These are phyloP conservation scores for Sternarchorhynchus goeldii DNA, from an alignment of 2,797 vertebrate genomes.

Conservation along the genomic window DNA sequence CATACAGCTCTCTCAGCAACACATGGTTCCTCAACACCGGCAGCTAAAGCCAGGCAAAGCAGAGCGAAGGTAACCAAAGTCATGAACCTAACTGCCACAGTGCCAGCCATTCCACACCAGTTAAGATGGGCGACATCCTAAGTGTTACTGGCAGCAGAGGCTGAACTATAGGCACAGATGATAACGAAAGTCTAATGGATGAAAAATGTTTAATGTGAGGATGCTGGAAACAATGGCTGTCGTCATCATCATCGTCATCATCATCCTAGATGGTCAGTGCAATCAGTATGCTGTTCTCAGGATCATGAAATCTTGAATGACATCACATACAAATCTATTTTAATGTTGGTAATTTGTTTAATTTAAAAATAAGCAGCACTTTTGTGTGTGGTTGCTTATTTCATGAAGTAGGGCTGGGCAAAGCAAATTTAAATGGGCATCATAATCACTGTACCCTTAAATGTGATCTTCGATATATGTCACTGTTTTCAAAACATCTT, in stretches of 20 bases:
- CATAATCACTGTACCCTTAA: too few species aligned
- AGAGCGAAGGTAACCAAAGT: slow-evolving; percentile 13
- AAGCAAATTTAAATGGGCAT: too few species aligned
- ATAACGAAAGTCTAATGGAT: too few species aligned
- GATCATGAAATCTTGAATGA: slow-evolving; percentile 15
- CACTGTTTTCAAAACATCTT: too few species aligned
- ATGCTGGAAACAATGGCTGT: too few species aligned
- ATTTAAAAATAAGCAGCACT: slow-evolving; percentile 7
- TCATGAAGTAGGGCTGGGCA: slow-evolving; percentile 12
- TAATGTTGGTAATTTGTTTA: background rate
- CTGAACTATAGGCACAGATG: too few species aligned
- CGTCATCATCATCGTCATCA: slow-evolving; percentile 14
- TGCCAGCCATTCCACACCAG: slow-evolving; percentile 33
- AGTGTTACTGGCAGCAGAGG: too few species aligned
- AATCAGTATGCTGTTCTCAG: background rate
- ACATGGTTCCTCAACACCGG: slow-evolving; percentile 83
- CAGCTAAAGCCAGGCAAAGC: slow-evolving; percentile 50
- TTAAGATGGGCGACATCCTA: too few species aligned
- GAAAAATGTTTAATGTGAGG: too few species aligned
- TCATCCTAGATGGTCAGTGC: background rate
- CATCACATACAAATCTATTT: slow-evolving; percentile 18
- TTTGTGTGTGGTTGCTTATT: slow-evolving; percentile 22
- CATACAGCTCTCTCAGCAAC: slow-evolving; percentile 85
- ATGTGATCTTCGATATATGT: too few species aligned
- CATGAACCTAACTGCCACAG: slow-evolving; percentile 30